Base-by-base conservation (phyloP, 1,140 invertebrate species). In the Lasioglossum albipes region DNA sequence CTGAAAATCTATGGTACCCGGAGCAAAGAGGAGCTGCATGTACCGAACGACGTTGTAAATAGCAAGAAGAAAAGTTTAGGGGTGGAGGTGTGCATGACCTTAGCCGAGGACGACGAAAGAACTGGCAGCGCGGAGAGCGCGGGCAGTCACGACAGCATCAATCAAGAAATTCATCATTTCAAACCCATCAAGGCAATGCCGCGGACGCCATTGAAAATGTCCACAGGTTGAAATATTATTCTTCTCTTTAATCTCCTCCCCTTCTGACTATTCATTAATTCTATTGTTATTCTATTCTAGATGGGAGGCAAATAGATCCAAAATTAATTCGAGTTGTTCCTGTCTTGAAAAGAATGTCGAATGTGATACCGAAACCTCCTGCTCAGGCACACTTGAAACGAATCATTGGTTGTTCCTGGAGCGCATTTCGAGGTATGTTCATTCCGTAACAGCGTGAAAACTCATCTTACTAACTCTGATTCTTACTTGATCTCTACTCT, bases 161-260 rank as follows among this genome's bases (percentile, higher is more conserved):
- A 94, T 85, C 94, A 94, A 84, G 94, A 95, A 85, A 94, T 95
- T 83, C 94, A 94, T 88, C 93, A 94, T 83, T 95, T 95, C 70
- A 95, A 95, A 81, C 94, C 94, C 27, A 95, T 95, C 61, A 94
- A 94, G 84, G 92, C 93, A 42, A 93, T 94, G 83, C 94, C 94
- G 69, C 92, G 93, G 73, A 94, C 93, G 18, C 89, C 93, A 12
- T 83, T 94, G 13, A 90, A 91, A 82, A 71, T 89, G 52, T 89
- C 89, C 81, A 82, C 88, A 79, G 93, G 92, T 93, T 79, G 13
- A 31, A 59, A 65, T 41, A 16, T 61, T 31, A 66, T 70, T 52
- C 45, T 64, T 10, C 27, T 52, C 20, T 0, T 61, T 20, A 4
- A 31, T 13, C 0, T 20, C 36, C 36, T 27, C 36, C 36, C 36